Evolutionary conservation across 2,113 vertebrate species (phyloP).

Genomic region (Scolopax mira): DNA sequence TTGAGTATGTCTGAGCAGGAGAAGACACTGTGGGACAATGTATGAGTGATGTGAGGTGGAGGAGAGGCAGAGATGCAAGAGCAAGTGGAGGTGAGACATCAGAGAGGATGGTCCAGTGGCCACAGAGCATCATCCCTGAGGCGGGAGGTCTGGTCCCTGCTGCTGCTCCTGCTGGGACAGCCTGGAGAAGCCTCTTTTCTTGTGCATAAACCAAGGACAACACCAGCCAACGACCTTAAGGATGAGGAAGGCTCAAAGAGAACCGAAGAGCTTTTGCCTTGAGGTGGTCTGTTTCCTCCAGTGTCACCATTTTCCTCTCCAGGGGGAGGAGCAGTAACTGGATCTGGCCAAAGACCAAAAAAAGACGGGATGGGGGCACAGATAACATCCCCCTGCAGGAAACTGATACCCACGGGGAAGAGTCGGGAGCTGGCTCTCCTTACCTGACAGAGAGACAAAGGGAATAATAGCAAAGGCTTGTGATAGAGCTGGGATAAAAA

Average conservation of each 20-base stretch:
- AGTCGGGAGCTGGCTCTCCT: background rate
- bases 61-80: background rate
- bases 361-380: background rate
- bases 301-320: background rate
- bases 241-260: background rate
- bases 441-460: background rate
- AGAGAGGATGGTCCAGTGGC: background rate
- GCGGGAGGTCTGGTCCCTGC: background rate
- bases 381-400: background rate
- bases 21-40: accelerated
- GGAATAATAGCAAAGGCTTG: background rate
- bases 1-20: background rate
- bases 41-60: background rate
- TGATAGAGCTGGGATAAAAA: background rate
- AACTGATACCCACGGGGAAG: background rate
- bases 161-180: background rate
- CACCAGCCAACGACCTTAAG: too few species aligned
- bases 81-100: background rate
- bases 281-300: background rate
- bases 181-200: background rate
- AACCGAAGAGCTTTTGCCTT: background rate
- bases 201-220: background rate
- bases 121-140: background rate
- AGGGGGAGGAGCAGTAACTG: background rate
- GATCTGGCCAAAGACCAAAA: background rate